A percentile compares a stretch with the other conserved stretches of the same genome.
Evolutionary conservation across 2,888 invertebrate species (phyloP).

Genomic region (Chloroclysta siterata): DNA sequence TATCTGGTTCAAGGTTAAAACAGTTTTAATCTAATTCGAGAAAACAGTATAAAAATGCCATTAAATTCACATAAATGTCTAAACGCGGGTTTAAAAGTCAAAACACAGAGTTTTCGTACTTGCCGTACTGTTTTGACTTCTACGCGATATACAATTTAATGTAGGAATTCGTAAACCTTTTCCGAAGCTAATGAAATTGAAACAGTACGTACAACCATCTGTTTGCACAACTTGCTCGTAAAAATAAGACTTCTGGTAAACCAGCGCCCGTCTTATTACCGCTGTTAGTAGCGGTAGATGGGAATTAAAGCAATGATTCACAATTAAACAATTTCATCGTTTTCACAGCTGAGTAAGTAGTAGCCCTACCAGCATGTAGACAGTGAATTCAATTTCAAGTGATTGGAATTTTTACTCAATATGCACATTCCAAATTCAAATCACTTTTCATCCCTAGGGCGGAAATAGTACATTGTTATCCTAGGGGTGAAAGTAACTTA

Average conservation of each 20-base stretch:
- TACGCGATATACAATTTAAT: conserved; percentile 21
- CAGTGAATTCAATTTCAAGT: too few species aligned
- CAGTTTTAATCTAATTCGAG: conserved; percentile 1
- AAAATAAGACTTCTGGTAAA: neutral
- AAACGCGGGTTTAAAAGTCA: conserved; percentile 12
- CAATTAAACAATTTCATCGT: too few species aligned
- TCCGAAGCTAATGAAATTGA: conserved; percentile 1
- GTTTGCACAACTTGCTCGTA: conserved; percentile 1
- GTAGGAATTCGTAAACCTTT: neutral
- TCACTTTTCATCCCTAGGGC: too few species aligned
- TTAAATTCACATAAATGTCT: conserved; percentile 15
- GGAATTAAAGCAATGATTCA: too few species aligned
- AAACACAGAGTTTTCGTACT: conserved; percentile 22
- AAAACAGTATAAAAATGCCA: conserved; percentile 11
- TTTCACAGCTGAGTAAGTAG: too few species aligned
- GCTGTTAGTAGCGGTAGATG: too few species aligned
- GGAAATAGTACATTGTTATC: too few species aligned
- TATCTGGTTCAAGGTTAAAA: conserved; percentile 9
- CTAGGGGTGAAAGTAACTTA: too few species aligned
- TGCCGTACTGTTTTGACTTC: conserved; percentile 14
- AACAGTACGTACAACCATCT: neutral
- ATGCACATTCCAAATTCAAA: too few species aligned
- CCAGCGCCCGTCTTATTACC: too few species aligned
- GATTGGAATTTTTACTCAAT: too few species aligned
- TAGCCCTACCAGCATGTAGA: too few species aligned